Evolutionary conservation across 1,140 invertebrate genomes (phyloP).

Genomic region (Stratiolaelaps scimitus): DNA sequence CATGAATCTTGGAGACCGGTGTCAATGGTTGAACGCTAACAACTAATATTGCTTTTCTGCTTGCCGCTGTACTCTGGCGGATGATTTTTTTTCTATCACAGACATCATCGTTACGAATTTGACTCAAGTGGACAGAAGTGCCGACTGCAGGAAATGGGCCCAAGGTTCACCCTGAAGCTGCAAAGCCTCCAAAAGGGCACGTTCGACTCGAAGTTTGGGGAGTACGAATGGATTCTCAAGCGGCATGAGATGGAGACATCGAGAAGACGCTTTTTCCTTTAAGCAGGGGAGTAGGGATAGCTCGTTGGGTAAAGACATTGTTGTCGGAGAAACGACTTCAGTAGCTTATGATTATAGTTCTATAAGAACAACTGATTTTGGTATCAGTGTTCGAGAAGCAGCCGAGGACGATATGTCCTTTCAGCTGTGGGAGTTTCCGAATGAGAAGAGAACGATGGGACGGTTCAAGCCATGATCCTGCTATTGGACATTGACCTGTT

Average conservation of each 20-base stretch:
- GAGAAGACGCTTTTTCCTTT: conserved; percentile 75
- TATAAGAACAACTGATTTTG: no score
- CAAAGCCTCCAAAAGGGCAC: conserved; percentile 87
- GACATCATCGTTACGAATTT: conserved; percentile 66
- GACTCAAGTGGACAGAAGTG: conserved; percentile 63
- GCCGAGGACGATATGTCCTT: no score
- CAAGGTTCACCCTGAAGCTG: conserved; percentile 83
- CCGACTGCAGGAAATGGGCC: conserved; percentile 81
- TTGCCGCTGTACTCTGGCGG: neutral
- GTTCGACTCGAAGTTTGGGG: conserved; percentile 88
- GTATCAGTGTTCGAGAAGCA: no score
- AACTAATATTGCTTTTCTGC: conserved; percentile 28
- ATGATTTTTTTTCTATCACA: neutral
- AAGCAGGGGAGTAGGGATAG: conserved; percentile 37
- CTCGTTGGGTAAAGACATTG: no score
- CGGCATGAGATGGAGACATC: conserved; percentile 81
- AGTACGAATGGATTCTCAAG: conserved; percentile 93
- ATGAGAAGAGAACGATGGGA: no score
- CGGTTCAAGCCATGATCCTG: no score
- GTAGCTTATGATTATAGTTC: no score
- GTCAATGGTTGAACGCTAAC: conserved; percentile 16
- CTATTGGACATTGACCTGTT: no score
- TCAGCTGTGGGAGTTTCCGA: no score
- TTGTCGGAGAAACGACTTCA: no score
- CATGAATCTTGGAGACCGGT: neutral